Evolutionary conservation across 2,797 vertebrate species (phyloP), one percentile per base, ranked within the genome.

Genomic region (Catamblyrhynchus diadema): DNA sequence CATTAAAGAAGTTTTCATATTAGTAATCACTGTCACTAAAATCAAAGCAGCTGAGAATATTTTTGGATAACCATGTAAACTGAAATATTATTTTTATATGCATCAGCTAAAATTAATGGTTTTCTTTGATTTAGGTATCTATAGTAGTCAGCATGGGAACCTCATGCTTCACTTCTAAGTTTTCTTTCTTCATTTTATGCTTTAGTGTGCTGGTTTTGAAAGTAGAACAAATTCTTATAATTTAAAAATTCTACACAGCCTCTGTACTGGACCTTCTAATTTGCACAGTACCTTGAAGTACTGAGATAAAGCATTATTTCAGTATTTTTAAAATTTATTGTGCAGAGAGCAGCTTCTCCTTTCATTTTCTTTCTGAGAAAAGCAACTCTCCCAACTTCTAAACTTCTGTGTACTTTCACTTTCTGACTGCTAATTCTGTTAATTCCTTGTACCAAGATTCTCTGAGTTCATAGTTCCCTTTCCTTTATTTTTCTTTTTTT

Each of bases 311-410:
- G 27, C 47, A 72, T 27, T 33, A 62, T 16, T 75, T 79, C 41
- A 62, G 47, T 59, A 56, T 67, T 84, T 56, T 50, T 35, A 42
- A 81, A 81, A 61, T 51, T 8, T 25, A 35, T 54, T 47, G 7
- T 33, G n/a, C 56, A 83, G 53, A 42, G 9, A 14, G 39, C 25
- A 82, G 39, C 50, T 90, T 74, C 85, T 86, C 12, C 80, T 96
- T 96, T 95, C 90, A 93, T 95, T 96, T 95, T 95, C 94, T 30
- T 93, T 91, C 83, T 92, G 93, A 95, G 77, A 93, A 94, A 91
- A 39, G 18, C 33, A 65, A 74, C 74, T 82, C 48, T 87, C 60
- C 79, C 33, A 67, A 9, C 54, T 86, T 88, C 81, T 80, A 79
- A 59, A 50, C 53, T 74, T 83, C 5, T 50, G 32, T 1, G 20